phyloP scores from a whole-genome alignment of 2,113 vertebrate species.

The Melanerpes formicivorus region DNA sequence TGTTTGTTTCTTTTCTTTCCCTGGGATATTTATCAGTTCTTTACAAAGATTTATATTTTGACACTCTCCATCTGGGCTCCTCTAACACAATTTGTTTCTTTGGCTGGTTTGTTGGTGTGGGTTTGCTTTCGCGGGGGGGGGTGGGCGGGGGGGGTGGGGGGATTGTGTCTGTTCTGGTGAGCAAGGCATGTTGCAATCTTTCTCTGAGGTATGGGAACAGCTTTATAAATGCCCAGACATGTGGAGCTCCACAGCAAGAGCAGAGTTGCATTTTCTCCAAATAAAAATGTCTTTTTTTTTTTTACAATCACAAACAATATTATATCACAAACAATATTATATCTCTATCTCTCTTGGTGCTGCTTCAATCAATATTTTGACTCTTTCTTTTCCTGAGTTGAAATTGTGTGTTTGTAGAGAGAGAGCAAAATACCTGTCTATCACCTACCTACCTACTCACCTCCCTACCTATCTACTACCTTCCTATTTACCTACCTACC shows the following conservation, averaged over 20 bases:
- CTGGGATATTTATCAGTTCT: neutral
- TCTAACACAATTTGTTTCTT: neutral
- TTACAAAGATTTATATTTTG: neutral
- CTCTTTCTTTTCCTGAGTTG: neutral
- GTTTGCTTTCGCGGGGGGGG: too few species aligned
- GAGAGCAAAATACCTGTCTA: too few species aligned
- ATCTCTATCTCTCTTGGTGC: neutral
- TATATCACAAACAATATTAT: neutral
- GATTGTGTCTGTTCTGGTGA: neutral
- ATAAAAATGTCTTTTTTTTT: neutral
- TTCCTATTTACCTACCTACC: too few species aligned
- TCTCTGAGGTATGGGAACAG: neutral
- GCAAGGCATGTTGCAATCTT: neutral
- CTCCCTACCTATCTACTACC: too few species aligned
- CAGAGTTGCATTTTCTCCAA: neutral
- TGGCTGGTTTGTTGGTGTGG: too few species aligned
- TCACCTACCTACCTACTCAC: too few species aligned
- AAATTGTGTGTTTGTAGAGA: neutral
- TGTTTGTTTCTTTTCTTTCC: neutral
- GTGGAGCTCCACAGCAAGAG: neutral
- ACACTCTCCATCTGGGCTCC: neutral
- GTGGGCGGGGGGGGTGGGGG: neutral
- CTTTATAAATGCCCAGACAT: neutral
- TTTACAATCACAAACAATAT: neutral
- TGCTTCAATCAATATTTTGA: neutral